These are phyloP conservation scores for Allophyes oxyacanthae DNA, from an alignment of 2,888 invertebrate genomes.

Conservation along the genomic window DNA sequence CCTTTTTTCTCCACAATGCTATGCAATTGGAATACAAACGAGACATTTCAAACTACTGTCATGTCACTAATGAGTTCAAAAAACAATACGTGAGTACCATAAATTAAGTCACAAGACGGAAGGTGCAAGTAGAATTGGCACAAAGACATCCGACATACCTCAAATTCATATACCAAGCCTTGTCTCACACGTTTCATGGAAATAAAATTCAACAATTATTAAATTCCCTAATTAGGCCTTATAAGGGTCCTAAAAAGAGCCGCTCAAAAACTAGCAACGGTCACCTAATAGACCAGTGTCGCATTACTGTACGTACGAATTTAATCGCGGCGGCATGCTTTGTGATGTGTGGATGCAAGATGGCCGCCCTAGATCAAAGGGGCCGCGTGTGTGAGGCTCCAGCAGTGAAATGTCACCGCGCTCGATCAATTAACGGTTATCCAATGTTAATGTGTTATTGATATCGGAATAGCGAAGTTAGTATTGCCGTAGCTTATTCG, in stretches of 20 bases:
- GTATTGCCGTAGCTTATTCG: constrained; percentile 74
- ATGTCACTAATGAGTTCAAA: constrained; percentile 39
- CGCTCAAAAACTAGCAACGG: constrained; percentile 68
- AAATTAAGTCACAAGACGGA: constrained; percentile 49
- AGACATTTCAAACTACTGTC: constrained; percentile 30
- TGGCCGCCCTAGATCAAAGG: constrained; percentile 78
- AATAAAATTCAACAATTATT: constrained; percentile 51
- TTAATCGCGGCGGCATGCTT: constrained; percentile 84
- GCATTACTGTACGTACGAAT: constrained; percentile 86
- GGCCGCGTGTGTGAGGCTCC: constrained; percentile 78
- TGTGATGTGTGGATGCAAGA: constrained; percentile 70
- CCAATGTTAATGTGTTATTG: constrained; percentile 80
- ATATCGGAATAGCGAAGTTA: constrained; percentile 75
- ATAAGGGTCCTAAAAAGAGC: constrained; percentile 48
- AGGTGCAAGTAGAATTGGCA: constrained; percentile 38
- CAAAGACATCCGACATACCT: constrained; percentile 41
- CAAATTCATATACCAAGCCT: constrained; percentile 38
- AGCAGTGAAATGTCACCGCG: constrained; percentile 87
- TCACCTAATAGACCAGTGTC: constrained; percentile 81
- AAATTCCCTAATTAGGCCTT: constrained; percentile 54
- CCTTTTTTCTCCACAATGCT: constrained; percentile 17
- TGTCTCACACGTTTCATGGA: constrained; percentile 47
- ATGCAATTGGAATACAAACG: constrained; percentile 13
- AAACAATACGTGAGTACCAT: constrained; percentile 25
- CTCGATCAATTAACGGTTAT: constrained; percentile 84